These are phyloP conservation scores for Caretta caretta DNA, from an alignment of 2,113 vertebrate genomes.

Conservation along the genomic window DNA sequence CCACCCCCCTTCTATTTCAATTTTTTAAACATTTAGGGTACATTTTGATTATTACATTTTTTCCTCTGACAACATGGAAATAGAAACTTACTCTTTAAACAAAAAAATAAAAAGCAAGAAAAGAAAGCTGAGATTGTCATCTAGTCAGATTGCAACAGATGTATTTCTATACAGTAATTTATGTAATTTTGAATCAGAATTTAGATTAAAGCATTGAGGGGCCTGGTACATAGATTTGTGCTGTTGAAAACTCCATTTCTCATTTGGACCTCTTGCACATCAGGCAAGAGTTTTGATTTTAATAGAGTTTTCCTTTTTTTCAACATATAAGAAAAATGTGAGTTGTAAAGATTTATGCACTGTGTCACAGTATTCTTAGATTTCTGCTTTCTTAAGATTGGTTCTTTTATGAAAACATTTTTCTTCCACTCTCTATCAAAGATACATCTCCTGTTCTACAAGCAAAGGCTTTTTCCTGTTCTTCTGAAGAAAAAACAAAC, in stretches of 20 bases:
- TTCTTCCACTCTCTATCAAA: conserved; percentile 55
- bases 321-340: conserved; percentile 13
- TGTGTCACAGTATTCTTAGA: conserved; percentile 42
- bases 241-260: conserved; percentile 8
- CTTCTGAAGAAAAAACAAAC: background rate
- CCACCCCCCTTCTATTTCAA: background rate
- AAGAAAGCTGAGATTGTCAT: background rate
- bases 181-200: conserved; percentile 35
- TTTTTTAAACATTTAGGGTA: background rate
- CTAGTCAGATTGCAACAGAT: background rate
- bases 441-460: conserved; percentile 14
- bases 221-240: background rate
- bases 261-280: conserved; percentile 30
- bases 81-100: background rate
- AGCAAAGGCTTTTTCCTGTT: background rate
- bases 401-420: conserved; percentile 70
- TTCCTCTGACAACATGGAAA: background rate
- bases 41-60: background rate
- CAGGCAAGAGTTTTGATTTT: conserved; percentile 26
- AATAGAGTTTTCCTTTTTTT: conserved; percentile 34
- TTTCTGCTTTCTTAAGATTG: conserved; percentile 44
- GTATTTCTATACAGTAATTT: background rate
- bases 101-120: background rate
- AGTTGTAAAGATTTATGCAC: conserved; percentile 67
- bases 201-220: conserved; percentile 33